Evolutionary conservation across 2,797 vertebrate genomes (phyloP), one percentile per base, ranked within the genome.

Genomic region (Adrianichthys oophorus): DNA sequence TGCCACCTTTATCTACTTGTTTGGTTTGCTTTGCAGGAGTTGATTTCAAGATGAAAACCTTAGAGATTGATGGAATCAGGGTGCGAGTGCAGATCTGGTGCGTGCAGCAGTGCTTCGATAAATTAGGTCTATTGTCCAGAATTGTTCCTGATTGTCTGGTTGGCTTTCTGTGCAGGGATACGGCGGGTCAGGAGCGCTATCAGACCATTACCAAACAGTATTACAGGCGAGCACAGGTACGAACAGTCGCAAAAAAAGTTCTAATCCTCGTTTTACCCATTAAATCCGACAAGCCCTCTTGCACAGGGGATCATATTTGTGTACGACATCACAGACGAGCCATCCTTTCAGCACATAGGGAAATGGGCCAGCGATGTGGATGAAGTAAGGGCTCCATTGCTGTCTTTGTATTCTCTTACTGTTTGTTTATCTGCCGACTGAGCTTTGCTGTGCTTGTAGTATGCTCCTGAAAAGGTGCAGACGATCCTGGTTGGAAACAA

Each of bases 31-130:
- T 61, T 76, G 23, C 51, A 98, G 96, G 96, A 5, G 94, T 98
- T 4, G 96, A 98, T 87, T 98, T 98, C 87, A 98, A 97, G 88
- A 98, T 98, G 96, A 98, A 96, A 88, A 98, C 96, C 4, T 82
- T 98, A 51, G 93, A 97, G 47, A 89, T 98, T n/a, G 94, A 95
- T 52, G 96, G 95, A 62, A 76, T 95, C 80, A 95, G 94, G 83
- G 95, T 98, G 45, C 92, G 96, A 72, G 93, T 98, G 68, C 96
- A 98, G 90, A 96, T 98, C 74, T 98, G 96, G 96, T 98, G 78
- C 7, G 65, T 60, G 21, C 15, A n/a, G 7, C 5, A 15, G 3
- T 26, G 6, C 43, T 13, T 16, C 8, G 32, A 41, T 10, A 15
- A 24, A 12, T 37, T 37, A 12, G 10, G 32, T 37, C 10, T 37